Evolutionary conservation across 2,797 vertebrate genomes (phyloP), one percentile per base, ranked within the genome.

Genomic region (Esox masquinongy): DNA sequence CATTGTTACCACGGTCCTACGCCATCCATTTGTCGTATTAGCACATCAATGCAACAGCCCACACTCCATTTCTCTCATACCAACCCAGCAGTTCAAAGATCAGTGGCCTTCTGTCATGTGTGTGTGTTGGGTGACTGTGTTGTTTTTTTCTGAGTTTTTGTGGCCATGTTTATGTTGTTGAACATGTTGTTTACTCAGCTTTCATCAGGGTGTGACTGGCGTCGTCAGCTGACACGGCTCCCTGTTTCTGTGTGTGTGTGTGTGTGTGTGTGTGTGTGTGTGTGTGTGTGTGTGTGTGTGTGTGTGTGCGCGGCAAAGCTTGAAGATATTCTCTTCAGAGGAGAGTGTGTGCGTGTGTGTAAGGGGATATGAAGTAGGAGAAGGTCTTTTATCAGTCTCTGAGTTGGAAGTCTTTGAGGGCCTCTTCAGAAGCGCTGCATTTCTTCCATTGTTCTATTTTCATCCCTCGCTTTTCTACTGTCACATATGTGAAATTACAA

Each of bases 391-490:
- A 94, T 94, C 93, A 92, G 90, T 86, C 70, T 94, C 92, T 88
- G 92, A 93, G 93, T 90, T 94, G 92, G 90, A 87, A 92, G 92
- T 92, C 92, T 94, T 94, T 93, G 92, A 93, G 91, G 89, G 91
- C 85, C 90, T 90, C 86, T 89, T 94, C 91, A 93, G 93, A 94
- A 93, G 90, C 92, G 89, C 90, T 85, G 90, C 89, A 91, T 92
- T 92, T 93, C 92, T 93, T 91, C 93, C 93, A 93, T 93, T 85
- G 88, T 93, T 92, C 93, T 92, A 89, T 88, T 90, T 85, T 85
- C 89, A 94, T 90, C 91, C 84, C 85, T 90, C 90, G 89, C 90
- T 92, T 89, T 90, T 77, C 90, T 92, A 89, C 92, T 92, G 91
- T 93, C 91, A 93, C 92, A 92, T 75, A 79, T 92, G 92, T 92